phyloP scores from a whole-genome alignment of 30 jellyfish, hydroid and myxozoan genomes.

The Catostylus mosaicus region DNA sequence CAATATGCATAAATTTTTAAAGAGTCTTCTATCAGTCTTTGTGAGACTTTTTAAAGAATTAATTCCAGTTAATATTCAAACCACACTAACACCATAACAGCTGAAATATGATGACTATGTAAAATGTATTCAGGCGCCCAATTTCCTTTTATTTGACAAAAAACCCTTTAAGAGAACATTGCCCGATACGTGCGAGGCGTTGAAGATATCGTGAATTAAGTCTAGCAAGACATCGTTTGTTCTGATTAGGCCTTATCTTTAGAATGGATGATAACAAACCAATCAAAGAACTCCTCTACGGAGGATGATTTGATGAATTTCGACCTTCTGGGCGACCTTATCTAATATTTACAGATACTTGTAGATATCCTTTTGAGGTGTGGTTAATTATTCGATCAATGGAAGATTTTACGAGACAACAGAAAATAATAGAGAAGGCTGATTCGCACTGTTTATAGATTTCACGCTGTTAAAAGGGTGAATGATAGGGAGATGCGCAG shows the following conservation, averaged over 20 bases:
- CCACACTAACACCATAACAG: too few species aligned
- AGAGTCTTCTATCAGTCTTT: too few species aligned
- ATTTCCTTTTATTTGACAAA: too few species aligned
- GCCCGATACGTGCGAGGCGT: constrained; percentile 1
- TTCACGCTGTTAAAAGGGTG: background rate
- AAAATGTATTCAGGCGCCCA: too few species aligned
- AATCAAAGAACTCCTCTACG: background rate
- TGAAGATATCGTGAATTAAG: too few species aligned
- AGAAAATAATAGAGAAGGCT: constrained; percentile 16
- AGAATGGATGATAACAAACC: background rate
- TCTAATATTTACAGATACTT: constrained; percentile 9
- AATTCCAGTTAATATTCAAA: too few species aligned
- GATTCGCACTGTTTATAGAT: constrained; percentile 25
- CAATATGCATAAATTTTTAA: too few species aligned
- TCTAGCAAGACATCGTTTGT: too few species aligned
- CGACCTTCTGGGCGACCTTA: constrained; percentile 11
- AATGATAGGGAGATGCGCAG: constrained; percentile 15
- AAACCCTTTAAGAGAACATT: too few species aligned
- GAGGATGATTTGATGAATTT: constrained; percentile 7
- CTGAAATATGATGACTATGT: too few species aligned
- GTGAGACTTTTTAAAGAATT: too few species aligned
- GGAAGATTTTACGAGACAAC: constrained; percentile 12
- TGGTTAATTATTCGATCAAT: constrained; percentile 5
- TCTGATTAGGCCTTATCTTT: constrained; percentile 17
- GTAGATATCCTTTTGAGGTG: constrained; percentile 1